Base-by-base conservation (phyloP, 2,113 vertebrate species). In the Microtus pennsylvanicus region DNA sequence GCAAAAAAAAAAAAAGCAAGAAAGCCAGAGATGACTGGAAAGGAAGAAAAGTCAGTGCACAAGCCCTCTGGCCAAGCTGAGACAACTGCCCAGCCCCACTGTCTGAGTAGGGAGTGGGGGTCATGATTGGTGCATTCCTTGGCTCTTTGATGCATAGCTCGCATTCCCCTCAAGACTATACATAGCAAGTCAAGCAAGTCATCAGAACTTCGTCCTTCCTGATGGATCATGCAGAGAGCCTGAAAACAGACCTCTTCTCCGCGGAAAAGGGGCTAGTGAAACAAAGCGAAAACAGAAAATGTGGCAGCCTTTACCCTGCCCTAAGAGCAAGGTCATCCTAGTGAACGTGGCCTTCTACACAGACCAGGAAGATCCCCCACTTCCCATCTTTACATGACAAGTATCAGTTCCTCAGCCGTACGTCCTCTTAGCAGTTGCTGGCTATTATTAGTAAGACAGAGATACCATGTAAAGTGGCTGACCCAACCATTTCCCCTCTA, bases 361-460 rank as follows among this genome's bases (percentile, higher is more conserved):
- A 45, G 89, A 94, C 38, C 6, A 70, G 69, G 90, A 1, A 0
- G 2, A 52, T 21, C 69, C 65, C 52, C 22, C 45, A 12, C 55
- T 63, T 22, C n/a, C 87, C n/a, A 52, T 33, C 83, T 38, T n/a
- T 81, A 52, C 5, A 6, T 33, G 90, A 30, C 0, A 2, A 30
- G 3, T 70, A 52, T n/a, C 65, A 55, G 63, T 65, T 83, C 69
- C 83, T 47, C 81, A 38, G 52, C 17, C 77, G 61, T 93, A 72
- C 42, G 58, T 69, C 77, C 86, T 90, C 65, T 89, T 87, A 86
- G 92, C 96, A 94, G 89, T 95, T 69, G 61, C 70, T 76, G 47
- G 77, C 94, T 96, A 96, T 97, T 98, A 94, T 94, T 97, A 97
- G 97, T 89, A 94, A 96, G 96, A 45, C 96, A 88, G 91, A 94